These are phyloP conservation scores for Colletes collaris DNA, from an alignment of 2,888 invertebrate genomes.

Conservation along the genomic window DNA sequence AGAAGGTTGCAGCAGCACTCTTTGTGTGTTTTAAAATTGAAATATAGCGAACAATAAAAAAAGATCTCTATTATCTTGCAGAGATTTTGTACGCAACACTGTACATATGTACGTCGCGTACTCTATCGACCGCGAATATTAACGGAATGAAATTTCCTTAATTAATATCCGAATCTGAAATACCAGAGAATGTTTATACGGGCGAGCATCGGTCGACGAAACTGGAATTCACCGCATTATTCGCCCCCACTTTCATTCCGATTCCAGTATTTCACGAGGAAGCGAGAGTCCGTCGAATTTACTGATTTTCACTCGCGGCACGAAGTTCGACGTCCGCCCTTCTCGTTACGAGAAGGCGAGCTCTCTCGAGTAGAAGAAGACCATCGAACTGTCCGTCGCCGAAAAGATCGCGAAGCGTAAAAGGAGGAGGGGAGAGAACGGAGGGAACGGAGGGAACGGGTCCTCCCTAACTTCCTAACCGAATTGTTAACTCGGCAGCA, in stretches of 20 bases:
- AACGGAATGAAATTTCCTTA: conserved; percentile 2
- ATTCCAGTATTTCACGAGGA: conserved; percentile 45
- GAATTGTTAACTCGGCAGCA: conserved; percentile 78
- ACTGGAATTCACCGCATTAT: conserved; percentile 5
- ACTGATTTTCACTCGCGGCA: conserved; percentile 69
- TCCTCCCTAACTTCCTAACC: conserved; percentile 77
- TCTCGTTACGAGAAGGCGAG: conserved; percentile 59
- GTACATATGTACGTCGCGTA: too few species aligned
- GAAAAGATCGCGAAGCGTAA: conserved; percentile 56
- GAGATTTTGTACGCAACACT: too few species aligned
- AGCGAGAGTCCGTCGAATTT: conserved; percentile 57
- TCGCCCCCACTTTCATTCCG: not conserved
- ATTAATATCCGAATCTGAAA: conserved; percentile 9
- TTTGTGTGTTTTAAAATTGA: too few species aligned
- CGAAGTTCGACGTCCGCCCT: conserved; percentile 59
- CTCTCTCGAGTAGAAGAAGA: conserved; percentile 61
- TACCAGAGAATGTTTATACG: not conserved
- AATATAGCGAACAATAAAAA: too few species aligned
- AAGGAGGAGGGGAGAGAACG: conserved; percentile 33
- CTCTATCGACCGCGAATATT: too few species aligned
- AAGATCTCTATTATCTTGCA: not conserved
- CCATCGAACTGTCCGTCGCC: conserved; percentile 61
- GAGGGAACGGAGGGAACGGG: conserved; percentile 37
- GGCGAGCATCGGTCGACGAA: not conserved
- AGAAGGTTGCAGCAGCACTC: too few species aligned